Evolutionary conservation across 2,113 vertebrate species (phyloP).

Genomic region (Syrrhaptes paradoxus): DNA sequence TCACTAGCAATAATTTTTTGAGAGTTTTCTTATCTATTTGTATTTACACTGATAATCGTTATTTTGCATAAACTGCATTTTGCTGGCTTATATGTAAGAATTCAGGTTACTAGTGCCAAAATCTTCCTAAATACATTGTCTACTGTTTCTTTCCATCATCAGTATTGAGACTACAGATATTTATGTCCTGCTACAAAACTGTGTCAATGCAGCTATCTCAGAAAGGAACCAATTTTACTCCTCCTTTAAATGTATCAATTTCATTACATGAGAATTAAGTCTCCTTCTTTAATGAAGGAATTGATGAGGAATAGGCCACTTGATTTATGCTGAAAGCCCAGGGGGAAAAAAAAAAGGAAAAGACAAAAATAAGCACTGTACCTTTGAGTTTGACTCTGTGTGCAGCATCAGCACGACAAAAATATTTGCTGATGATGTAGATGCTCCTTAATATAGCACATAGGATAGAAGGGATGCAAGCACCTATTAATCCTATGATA

Average conservation of each 20-base stretch:
- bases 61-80: constrained; percentile 13
- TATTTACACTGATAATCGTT: constrained; percentile 25
- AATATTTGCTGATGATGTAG: constrained; percentile 33
- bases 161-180: neutral
- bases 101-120: neutral
- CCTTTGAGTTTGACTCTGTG: neutral
- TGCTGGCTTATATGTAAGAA: neutral
- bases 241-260: neutral
- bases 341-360: neutral
- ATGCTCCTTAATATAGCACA: neutral
- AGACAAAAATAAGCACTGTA: neutral
- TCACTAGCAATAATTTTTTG: neutral
- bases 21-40: constrained; percentile 45
- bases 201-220: neutral
- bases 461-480: neutral
- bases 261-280: neutral
- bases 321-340: neutral
- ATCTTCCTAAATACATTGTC: neutral
- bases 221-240: neutral
- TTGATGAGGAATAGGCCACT: neutral
- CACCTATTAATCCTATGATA: neutral
- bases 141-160: neutral
- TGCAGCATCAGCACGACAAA: neutral
- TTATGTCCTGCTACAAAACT: neutral
- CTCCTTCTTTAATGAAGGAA: neutral